Conservation (phyloP, 1,140 invertebrate species). For the Achroia grisella region DNA sequence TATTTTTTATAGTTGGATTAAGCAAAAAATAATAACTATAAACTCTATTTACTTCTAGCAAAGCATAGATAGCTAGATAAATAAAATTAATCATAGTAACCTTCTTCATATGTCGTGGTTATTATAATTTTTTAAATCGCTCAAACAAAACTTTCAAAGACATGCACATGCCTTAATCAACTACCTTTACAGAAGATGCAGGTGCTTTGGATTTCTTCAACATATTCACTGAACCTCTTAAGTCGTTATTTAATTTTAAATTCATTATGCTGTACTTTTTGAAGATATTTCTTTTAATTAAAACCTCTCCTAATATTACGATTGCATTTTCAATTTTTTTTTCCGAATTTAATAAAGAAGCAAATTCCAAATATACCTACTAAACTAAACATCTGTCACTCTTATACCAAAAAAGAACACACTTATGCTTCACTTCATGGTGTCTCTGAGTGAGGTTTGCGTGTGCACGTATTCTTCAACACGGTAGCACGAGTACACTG, state of each 20-base stretch:
- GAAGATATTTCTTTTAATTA: slow-evolving; percentile 2
- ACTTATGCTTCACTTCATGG: neutral
- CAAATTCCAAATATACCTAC: neutral
- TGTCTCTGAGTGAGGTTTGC: slow-evolving; percentile 18
- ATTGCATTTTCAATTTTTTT: no score
- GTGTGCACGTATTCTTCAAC: slow-evolving; percentile 40
- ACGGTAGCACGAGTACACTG: slow-evolving; percentile 34
- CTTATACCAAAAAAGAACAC: slow-evolving; percentile 21
- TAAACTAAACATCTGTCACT: slow-evolving; percentile 32
- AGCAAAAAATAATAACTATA: no score
- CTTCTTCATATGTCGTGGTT: neutral
- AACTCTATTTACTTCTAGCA: no score
- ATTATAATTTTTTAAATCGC: neutral
- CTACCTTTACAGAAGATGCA: slow-evolving; percentile 53
- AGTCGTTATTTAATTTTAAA: slow-evolving; percentile 60
- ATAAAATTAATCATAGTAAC: no score
- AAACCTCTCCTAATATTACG: no score
- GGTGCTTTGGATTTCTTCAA: slow-evolving; percentile 29
- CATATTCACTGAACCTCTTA: slow-evolving; percentile 41
- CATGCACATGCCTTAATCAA: slow-evolving; percentile 2
- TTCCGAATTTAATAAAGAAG: no score
- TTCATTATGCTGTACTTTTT: slow-evolving; percentile 45
- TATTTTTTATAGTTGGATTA: no score
- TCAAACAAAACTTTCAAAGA: slow-evolving; percentile 2
- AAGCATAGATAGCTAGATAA: no score